These are phyloP conservation scores for Atopsyche davidsoni DNA, from an alignment of 1,140 invertebrate genomes.

Conservation along the genomic window DNA sequence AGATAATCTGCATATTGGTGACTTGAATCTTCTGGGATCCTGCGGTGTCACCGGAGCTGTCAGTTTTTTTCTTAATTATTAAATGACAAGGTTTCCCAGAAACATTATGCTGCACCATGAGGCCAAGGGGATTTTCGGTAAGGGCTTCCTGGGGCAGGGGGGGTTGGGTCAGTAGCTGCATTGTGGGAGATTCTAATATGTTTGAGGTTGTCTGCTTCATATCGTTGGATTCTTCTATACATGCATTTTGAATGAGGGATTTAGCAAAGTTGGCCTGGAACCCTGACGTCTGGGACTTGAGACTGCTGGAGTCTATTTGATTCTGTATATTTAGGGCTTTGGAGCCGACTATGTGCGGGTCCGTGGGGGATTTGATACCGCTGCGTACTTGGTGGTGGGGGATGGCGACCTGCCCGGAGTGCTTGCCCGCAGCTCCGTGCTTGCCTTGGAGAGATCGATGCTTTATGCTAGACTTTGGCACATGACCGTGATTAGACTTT, in stretches of 20 bases:
- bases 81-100: conserved; percentile 41
- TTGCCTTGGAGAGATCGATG: conserved; percentile 23
- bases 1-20: conserved; percentile 42
- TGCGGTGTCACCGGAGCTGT: conserved; percentile 29
- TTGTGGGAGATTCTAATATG: conserved; percentile 37
- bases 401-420: conserved; percentile 24
- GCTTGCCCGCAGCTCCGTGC: conserved; percentile 13
- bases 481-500: conserved; percentile 23
- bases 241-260: conserved; percentile 38
- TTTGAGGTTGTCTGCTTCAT: conserved; percentile 38
- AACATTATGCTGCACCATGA: conserved; percentile 33
- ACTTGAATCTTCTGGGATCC: conserved; percentile 41
- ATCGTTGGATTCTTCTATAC: conserved; percentile 39
- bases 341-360: conserved; percentile 25
- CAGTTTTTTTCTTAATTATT: conserved; percentile 40
- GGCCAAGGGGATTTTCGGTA: conserved; percentile 32
- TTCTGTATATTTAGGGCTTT: conserved; percentile 25
- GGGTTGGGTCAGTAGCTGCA: conserved; percentile 40
- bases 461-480: conserved; percentile 22
- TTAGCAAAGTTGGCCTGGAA: conserved; percentile 46
- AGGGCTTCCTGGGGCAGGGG: conserved; percentile 37
- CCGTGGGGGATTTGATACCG: conserved; percentile 28
- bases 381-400: conserved; percentile 27
- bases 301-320: conserved; percentile 14
- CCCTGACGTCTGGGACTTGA: conserved; percentile 25